A percentile compares a stretch with the other conserved stretches of the same genome.
Conservation (phyloP, 2,797 vertebrate species). For the Alectoris magna region DNA sequence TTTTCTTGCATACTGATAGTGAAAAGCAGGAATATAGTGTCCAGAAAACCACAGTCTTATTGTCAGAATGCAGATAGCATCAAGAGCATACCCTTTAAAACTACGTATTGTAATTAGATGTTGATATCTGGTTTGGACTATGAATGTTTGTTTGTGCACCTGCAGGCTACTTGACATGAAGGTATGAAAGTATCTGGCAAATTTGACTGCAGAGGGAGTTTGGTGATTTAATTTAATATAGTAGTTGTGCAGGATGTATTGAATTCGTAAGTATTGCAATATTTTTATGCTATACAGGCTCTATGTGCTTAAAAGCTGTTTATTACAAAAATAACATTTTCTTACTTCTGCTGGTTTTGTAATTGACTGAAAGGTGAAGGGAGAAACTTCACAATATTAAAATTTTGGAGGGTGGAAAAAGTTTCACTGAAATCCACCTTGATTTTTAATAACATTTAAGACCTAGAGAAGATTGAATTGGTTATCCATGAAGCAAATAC, state of each 20-base stretch:
- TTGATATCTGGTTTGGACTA: slow-evolving; percentile 54
- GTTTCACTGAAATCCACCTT: neutral
- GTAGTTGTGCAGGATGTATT: slow-evolving; percentile 14
- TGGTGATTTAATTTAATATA: slow-evolving; percentile 52
- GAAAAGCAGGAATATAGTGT: neutral
- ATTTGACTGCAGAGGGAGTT: slow-evolving; percentile 51
- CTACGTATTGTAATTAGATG: slow-evolving; percentile 63
- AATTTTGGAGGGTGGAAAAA: neutral
- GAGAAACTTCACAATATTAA: neutral
- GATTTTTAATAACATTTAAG: neutral
- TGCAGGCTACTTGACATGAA: slow-evolving; percentile 41
- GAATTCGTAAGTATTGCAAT: neutral
- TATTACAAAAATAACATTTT: slow-evolving; percentile 1
- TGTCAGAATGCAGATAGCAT: neutral
- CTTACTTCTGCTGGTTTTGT: neutral
- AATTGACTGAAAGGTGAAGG: neutral
- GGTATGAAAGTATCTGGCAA: slow-evolving; percentile 6
- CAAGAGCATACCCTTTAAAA: neutral
- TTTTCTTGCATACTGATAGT: neutral
- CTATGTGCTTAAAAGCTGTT: neutral
- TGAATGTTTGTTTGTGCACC: slow-evolving; percentile 60
- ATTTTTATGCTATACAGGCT: neutral
- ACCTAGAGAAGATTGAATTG: neutral
- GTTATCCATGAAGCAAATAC: neutral
- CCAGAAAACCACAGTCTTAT: neutral